phyloP scores from a whole-genome alignment of 2,797 vertebrate genomes.

The Tapera naevia region DNA sequence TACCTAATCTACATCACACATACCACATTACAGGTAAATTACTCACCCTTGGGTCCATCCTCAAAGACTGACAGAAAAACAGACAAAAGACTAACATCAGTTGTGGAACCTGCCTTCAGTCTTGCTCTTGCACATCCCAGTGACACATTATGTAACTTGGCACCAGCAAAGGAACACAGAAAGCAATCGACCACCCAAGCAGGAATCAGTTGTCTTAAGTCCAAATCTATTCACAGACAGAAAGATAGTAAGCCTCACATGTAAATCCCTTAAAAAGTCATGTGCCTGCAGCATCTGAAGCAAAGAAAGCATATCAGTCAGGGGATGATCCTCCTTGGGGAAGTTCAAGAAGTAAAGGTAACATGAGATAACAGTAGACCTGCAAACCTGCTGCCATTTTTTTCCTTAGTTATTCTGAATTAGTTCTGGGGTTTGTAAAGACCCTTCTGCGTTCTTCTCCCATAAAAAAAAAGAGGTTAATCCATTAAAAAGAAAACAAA shows the following conservation, averaged over 20 bases:
- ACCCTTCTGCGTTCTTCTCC: background rate
- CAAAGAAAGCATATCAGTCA: background rate
- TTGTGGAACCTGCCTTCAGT: background rate
- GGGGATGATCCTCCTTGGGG: background rate
- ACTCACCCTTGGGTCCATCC: background rate
- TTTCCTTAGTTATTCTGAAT: background rate
- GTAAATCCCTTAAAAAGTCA: background rate
- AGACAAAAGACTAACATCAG: background rate
- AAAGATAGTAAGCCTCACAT: background rate
- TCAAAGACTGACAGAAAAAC: background rate
- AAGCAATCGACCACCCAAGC: conserved; percentile 5
- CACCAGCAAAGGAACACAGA: conserved; percentile 18
- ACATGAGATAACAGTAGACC: background rate
- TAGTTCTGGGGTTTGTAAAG: background rate
- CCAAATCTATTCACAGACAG: background rate
- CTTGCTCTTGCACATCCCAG: background rate
- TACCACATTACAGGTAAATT: background rate
- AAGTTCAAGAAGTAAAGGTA: background rate
- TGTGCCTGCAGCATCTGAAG: background rate
- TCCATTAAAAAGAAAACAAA: background rate
- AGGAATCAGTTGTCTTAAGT: background rate
- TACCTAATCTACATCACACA: background rate
- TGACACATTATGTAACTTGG: background rate
- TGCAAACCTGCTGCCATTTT: background rate
- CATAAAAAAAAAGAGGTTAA: background rate